These are phyloP conservation scores for Heteromurus nitidus DNA, from an alignment of 2,888 invertebrate genomes.

Conservation along the genomic window DNA sequence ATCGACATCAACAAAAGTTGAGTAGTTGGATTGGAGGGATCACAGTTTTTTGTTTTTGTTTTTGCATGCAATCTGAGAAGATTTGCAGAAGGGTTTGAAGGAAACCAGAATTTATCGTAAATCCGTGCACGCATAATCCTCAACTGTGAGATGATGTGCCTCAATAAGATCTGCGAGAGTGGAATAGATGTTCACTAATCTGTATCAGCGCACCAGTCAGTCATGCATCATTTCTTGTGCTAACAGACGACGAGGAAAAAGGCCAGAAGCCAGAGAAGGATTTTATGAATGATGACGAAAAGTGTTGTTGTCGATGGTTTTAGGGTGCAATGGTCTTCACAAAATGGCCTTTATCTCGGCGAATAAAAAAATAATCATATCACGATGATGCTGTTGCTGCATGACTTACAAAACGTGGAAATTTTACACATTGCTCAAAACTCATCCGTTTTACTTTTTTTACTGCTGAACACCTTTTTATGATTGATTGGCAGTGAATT, in stretches of 20 bases:
- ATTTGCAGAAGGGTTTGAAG: slow-evolving; percentile 2
- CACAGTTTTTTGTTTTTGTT: too few relatives aligned
- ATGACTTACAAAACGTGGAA: not conserved
- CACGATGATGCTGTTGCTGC: slow-evolving; percentile 25
- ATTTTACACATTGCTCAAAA: too few relatives aligned
- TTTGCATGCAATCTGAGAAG: not conserved
- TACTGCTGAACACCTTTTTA: slow-evolving; percentile 25
- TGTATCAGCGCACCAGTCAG: slow-evolving; percentile 6
- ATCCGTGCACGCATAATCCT: slow-evolving; percentile 36
- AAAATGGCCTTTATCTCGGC: too few relatives aligned
- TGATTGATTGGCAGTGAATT: slow-evolving; percentile 52
- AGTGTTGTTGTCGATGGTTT: slow-evolving; percentile 20
- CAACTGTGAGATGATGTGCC: not conserved
- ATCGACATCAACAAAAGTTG: slow-evolving; percentile 28
- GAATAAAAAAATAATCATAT: not conserved
- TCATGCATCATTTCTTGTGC: not conserved
- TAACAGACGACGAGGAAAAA: too few relatives aligned
- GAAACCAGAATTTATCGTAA: slow-evolving; percentile 51
- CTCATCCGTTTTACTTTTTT: too few relatives aligned
- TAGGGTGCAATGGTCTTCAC: slow-evolving; percentile 53
- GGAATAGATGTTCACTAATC: too few relatives aligned
- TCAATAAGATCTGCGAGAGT: too few relatives aligned
- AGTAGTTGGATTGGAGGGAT: not conserved
- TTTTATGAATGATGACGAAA: slow-evolving; percentile 29
- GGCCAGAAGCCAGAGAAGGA: not conserved